phyloP scores from a whole-genome alignment of 2,797 vertebrate species.

The Netta rufina region DNA sequence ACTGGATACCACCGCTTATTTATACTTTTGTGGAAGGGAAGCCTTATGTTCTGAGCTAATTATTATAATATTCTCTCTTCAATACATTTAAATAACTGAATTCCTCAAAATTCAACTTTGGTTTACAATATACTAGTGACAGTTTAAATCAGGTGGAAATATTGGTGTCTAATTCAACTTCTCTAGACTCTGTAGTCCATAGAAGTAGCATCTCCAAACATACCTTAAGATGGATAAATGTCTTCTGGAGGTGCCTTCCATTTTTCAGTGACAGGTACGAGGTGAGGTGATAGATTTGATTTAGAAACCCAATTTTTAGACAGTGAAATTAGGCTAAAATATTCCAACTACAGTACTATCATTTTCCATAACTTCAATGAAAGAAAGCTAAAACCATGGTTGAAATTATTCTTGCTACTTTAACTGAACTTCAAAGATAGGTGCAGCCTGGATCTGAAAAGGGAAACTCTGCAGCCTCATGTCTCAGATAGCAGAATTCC shows the following conservation, averaged over 20 bases:
- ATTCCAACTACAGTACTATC: neutral
- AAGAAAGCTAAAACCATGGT: neutral
- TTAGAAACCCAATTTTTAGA: neutral
- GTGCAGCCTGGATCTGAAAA: neutral
- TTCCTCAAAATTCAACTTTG: neutral
- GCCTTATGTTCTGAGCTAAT: neutral
- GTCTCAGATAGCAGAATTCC: neutral
- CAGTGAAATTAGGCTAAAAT: neutral
- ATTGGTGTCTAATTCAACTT: neutral
- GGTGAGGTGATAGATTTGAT: fast-evolving
- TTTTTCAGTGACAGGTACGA: neutral
- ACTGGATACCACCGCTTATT: neutral
- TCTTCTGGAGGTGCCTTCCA: neutral
- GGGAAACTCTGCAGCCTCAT: neutral
- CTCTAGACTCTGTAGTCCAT: neutral
- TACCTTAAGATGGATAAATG: neutral
- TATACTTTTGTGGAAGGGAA: neutral
- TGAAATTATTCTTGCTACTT: neutral
- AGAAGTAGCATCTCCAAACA: neutral
- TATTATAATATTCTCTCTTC: neutral
- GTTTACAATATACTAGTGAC: neutral
- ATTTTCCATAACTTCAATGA: neutral
- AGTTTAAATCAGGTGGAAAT: neutral
- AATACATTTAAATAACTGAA: neutral
- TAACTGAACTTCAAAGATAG: neutral